Conservation (phyloP, 2,113 vertebrate genomes). For the Typhlomys cinereus region DNA sequence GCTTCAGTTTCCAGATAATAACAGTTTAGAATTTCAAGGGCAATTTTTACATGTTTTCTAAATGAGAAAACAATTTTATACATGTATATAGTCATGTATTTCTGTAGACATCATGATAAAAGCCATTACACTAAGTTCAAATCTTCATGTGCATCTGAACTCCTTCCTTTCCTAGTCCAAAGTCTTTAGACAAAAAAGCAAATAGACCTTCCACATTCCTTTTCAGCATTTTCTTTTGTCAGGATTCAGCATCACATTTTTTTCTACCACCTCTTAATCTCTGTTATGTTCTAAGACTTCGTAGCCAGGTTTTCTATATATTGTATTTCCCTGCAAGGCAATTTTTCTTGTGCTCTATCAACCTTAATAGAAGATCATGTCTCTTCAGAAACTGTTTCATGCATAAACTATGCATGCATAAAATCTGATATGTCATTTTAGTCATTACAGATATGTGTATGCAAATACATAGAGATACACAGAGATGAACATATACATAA, state of each 20-base stretch:
- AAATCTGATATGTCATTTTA: not conserved
- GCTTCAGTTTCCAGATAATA: not conserved
- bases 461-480: not conserved
- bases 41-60: not conserved
- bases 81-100: not conserved
- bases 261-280: not conserved
- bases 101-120: not conserved
- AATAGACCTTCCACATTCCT: not conserved
- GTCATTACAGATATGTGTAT: not conserved
- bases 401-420: not conserved
- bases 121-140: not conserved
- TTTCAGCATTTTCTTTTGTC: not conserved
- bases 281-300: not conserved
- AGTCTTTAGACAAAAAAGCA: not conserved
- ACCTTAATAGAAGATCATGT: not conserved
- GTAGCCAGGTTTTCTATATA: not conserved
- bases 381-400: conserved; percentile 29
- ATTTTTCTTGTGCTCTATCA: not conserved
- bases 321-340: not conserved
- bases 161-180: not conserved
- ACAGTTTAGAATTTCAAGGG: not conserved
- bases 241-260: not conserved
- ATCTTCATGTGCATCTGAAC: not conserved
- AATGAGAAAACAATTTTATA: not conserved
- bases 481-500: not conserved